phyloP scores from a whole-genome alignment of 2,888 invertebrate genomes.

The Coleophora flavipennella region DNA sequence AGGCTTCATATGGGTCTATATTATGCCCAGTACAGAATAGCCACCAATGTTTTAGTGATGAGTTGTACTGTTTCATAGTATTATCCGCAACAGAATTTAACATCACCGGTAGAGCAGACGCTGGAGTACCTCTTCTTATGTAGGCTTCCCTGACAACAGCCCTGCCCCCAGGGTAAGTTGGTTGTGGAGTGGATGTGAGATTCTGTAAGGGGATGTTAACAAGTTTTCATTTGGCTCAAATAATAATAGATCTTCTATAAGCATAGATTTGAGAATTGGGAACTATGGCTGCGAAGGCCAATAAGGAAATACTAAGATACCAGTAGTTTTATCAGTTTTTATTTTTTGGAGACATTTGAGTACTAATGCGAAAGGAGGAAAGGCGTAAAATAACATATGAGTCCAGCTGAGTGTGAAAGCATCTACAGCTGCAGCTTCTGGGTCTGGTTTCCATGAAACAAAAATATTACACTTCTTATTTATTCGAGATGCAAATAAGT shows the following conservation, averaged over 20 bases:
- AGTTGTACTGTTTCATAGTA: neutral
- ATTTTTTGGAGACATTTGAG: constrained; percentile 5
- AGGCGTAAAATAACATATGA: constrained; percentile 9
- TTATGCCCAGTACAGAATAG: neutral
- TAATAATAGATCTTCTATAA: neutral
- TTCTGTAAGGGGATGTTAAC: neutral
- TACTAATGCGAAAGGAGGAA: constrained; percentile 10
- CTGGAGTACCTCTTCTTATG: neutral
- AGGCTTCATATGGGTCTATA: neutral
- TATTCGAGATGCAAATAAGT: constrained; percentile 8
- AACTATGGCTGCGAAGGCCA: neutral
- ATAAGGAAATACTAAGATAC: neutral
- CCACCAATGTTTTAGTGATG: neutral
- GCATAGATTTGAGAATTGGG: neutral
- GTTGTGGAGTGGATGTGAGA: neutral
- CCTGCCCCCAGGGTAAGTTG: neutral
- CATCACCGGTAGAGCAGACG: neutral
- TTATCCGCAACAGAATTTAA: neutral
- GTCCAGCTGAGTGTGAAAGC: constrained; percentile 11
- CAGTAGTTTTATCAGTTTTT: neutral
- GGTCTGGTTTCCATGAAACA: constrained; percentile 7
- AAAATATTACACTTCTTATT: constrained; percentile 9
- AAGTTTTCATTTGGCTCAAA: neutral
- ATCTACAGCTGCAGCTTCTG: constrained; percentile 4
- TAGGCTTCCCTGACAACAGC: neutral